These are phyloP conservation scores for Chaenocephalus aceratus DNA, from an alignment of 2,113 vertebrate genomes.

Conservation along the genomic window DNA sequence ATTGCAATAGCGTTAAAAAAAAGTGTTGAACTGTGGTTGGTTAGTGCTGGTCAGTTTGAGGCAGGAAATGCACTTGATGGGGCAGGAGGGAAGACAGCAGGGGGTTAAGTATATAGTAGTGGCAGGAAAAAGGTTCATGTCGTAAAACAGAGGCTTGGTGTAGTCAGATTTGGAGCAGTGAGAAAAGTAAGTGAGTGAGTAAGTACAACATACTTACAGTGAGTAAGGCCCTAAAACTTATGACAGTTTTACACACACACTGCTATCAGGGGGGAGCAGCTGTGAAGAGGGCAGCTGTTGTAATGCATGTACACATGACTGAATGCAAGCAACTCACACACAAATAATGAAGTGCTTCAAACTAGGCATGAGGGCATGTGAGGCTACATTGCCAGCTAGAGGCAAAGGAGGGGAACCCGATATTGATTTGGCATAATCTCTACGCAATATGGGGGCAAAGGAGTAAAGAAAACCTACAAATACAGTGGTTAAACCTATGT, in stretches of 20 bases:
- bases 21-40: not conserved
- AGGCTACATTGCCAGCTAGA: constrained; percentile 28
- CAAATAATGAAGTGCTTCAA: constrained; percentile 13
- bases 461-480: not conserved
- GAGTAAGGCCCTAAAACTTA: constrained; percentile 17
- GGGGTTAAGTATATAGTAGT: not conserved
- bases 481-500: not conserved
- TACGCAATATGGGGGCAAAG: not conserved
- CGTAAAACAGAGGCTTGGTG: constrained; percentile 35
- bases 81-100: not conserved
- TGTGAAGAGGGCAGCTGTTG: constrained; percentile 73
- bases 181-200: not conserved
- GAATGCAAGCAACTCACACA: constrained; percentile 28
- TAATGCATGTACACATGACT: constrained; percentile 44
- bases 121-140: not conserved
- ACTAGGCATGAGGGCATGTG: constrained; percentile 40
- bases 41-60: not conserved
- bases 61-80: not conserved
- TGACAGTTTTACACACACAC: constrained; percentile 35
- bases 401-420: not conserved
- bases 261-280: constrained; percentile 59
- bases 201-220: too few relatives aligned
- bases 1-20: constrained; percentile 25
- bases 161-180: not conserved
- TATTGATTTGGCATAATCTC: constrained; percentile 21